phyloP scores from a whole-genome alignment of 1,140 invertebrate species.

The Zaprionus vittiger region DNA sequence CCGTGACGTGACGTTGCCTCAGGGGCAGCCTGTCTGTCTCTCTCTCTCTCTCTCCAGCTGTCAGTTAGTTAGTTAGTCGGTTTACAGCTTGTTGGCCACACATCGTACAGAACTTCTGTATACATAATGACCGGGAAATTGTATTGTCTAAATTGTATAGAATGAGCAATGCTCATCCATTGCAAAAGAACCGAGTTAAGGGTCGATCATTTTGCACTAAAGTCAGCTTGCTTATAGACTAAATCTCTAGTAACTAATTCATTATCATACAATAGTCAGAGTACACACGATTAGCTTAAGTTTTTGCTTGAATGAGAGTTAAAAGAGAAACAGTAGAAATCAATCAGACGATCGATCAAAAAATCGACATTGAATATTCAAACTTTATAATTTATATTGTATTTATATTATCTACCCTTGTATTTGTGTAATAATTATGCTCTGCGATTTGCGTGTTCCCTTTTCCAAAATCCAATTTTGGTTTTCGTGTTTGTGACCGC shows the following conservation, averaged over 20 bases:
- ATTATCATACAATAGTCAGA: not conserved
- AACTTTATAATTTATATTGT: not conserved
- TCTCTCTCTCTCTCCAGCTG: conserved; percentile 1
- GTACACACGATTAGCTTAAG: not conserved
- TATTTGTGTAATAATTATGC: not conserved
- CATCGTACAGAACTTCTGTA: conserved; percentile 17
- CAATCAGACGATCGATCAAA: not conserved
- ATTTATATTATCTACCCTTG: not conserved
- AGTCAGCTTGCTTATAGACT: not conserved
- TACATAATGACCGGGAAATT: conserved; percentile 4
- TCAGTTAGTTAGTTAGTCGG: conserved; percentile 28
- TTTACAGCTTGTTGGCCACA: conserved; percentile 25
- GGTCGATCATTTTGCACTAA: not conserved
- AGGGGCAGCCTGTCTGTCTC: conserved; percentile 10
- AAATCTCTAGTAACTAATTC: not conserved
- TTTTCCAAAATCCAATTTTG: not conserved
- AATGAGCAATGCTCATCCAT: not conserved
- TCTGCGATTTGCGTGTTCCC: conserved; percentile 11
- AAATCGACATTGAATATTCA: not conserved
- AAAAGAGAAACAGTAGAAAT: not conserved
- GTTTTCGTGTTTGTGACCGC: not conserved
- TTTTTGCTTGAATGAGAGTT: not conserved
- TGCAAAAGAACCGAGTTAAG: not conserved
- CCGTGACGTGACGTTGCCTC: conserved; percentile 20
- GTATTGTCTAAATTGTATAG: conserved; percentile 6